Base-by-base conservation (phyloP, 1,140 invertebrate genomes). In the Temnothorax longispinosus region DNA sequence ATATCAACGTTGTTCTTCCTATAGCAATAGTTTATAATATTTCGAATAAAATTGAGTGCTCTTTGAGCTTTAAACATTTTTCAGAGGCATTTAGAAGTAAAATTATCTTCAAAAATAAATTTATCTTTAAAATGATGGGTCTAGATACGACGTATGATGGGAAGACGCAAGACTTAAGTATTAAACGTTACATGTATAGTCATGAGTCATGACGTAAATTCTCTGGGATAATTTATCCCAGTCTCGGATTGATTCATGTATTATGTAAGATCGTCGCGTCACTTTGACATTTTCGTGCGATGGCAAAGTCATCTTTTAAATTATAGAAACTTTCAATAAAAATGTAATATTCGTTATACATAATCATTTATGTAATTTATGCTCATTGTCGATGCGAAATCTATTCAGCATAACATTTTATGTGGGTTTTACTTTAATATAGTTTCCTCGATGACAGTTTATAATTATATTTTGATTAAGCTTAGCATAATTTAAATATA, bases 161-260 rank as follows among this genome's bases (percentile, higher is more conserved):
- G 38, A 62, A 77, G 38, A 77, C 1, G 44, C 38, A 13, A 56
- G 72, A 21, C 3, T 75, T 38, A 75, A 75, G 32, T 75, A 75
- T 56, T 75, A 77, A 77, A 27, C 38, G 38, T 60, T 44, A 18
- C 15, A 75, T 38, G 32, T 56, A 77, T n/a, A 62, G 21, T 76
- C 74, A 76, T 27, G 74, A 77, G 74, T 77, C 56, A 62, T 44
- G 74, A 77, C 38, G 56, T 62, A 77, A 44, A 77, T 77, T 44
- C 38, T 44, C 21, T 77, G 15, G 10, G 38, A 60, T 21, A 44
- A 21, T 77, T 77, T 21, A 13, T 77, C 21, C 74, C 52, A 76
- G 15, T 77, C 21, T 77, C 7, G 15, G 10, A 77, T 56, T 58
- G 52, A 11, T 56, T 56, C 32, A 76, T 60, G 62, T 62, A 44